Percentiles rank a stretch among this genome's conserved stretches.
Evolutionary conservation across 2,113 vertebrate species (phyloP).

Genomic region (Chroicocephalus ridibundus): DNA sequence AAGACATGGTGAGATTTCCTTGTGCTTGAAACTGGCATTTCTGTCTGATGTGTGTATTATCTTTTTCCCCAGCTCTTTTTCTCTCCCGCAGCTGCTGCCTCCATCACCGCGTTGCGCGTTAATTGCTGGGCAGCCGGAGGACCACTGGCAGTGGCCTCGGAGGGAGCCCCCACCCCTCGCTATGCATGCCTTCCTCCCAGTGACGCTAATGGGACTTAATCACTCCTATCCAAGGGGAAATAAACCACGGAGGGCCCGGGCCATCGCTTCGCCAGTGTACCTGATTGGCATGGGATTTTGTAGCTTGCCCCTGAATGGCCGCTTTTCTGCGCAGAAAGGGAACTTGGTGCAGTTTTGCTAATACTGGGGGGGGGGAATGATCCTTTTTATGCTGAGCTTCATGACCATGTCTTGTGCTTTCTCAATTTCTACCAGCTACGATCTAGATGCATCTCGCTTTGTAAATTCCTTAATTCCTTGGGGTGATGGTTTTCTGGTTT

Average conservation of each 20-base stretch:
- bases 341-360: background rate
- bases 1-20: background rate
- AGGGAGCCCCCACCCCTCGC: background rate
- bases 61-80: background rate
- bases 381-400: background rate
- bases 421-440: background rate
- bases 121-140: background rate
- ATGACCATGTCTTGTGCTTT: background rate
- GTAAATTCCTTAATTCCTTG: background rate
- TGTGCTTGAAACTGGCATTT: background rate
- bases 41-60: background rate
- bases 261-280: background rate
- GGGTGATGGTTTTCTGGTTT: background rate
- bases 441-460: background rate
- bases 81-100: background rate
- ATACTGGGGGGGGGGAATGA: accelerated
- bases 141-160: background rate
- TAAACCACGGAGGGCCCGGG: background rate
- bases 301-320: background rate
- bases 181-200: background rate
- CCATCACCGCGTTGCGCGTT: background rate
- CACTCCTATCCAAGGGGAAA: background rate
- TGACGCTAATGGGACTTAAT: background rate
- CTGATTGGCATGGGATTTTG: background rate
- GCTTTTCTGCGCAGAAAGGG: background rate